Evolutionary conservation across 1,140 invertebrate species (phyloP).

Genomic region (Brachionus koreanus): DNA sequence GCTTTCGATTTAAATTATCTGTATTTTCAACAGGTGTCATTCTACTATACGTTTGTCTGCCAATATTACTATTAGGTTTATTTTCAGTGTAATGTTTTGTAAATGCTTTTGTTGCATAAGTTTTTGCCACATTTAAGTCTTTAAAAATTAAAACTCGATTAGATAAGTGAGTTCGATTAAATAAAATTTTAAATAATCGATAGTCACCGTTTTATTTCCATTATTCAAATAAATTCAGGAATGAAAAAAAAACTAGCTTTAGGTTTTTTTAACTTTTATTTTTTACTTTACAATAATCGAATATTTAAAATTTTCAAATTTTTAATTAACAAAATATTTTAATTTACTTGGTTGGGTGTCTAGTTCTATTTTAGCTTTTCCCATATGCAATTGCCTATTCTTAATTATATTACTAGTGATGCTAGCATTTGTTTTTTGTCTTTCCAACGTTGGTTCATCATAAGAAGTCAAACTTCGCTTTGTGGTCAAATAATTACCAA

Average conservation of each 20-base stretch:
- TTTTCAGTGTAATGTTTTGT: constrained; percentile 18
- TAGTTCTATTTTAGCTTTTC: constrained; percentile 39
- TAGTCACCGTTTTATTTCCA: neutral
- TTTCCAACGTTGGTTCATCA: constrained; percentile 8
- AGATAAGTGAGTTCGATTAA: constrained; percentile 1
- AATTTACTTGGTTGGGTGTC: constrained; percentile 41
- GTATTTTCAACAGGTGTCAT: constrained; percentile 34
- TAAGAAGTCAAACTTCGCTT: constrained; percentile 37
- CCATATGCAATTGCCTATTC: constrained; percentile 40
- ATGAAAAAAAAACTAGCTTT: neutral
- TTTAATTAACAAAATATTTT: constrained; percentile 19
- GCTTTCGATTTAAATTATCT: neutral
- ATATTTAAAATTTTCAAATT: constrained; percentile 15
- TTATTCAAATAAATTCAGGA: neutral
- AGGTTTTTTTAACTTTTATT: neutral
- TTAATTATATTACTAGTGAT: constrained; percentile 14
- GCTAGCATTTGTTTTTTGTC: constrained; percentile 12
- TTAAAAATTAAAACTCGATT: neutral
- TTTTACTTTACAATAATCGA: constrained; percentile 11
- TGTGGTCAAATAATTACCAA: constrained; percentile 22
- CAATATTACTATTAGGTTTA: neutral
- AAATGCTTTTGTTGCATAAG: constrained; percentile 8
- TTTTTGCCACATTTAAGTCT: constrained; percentile 6
- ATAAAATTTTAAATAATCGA: constrained; percentile 33
- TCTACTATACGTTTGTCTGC: neutral